Evolutionary conservation across 2,888 invertebrate species (phyloP).

Genomic region (Drosophila monieri): DNA sequence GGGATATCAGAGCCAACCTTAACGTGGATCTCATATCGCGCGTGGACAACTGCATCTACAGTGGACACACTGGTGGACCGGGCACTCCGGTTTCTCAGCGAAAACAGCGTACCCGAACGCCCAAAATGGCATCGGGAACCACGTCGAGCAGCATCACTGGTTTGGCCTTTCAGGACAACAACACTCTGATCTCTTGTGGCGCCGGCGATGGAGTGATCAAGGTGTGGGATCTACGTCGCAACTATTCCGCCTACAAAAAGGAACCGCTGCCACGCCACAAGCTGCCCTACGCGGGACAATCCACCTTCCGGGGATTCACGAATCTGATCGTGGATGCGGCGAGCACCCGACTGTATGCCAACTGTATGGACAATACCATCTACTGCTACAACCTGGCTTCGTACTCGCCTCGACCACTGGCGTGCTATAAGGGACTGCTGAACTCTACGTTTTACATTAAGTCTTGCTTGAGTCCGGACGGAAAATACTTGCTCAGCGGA

Average conservation of each 20-base stretch:
- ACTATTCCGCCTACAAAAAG: slow-evolving; percentile 88
- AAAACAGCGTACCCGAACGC: slow-evolving; percentile 82
- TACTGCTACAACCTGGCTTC: slow-evolving; percentile 93
- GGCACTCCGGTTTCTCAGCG: slow-evolving; percentile 86
- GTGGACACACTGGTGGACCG: slow-evolving; percentile 82
- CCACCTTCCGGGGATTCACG: slow-evolving; percentile 89
- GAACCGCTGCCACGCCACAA: slow-evolving; percentile 89
- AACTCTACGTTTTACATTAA: slow-evolving; percentile 94
- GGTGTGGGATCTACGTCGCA: slow-evolving; percentile 94
- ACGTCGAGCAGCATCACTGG: slow-evolving; percentile 92
- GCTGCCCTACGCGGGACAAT: slow-evolving; percentile 90
- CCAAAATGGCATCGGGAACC: slow-evolving; percentile 83
- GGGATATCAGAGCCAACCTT: slow-evolving; percentile 89
- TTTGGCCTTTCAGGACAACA: slow-evolving; percentile 91
- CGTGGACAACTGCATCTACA: slow-evolving; percentile 89
- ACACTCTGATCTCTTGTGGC: slow-evolving; percentile 92
- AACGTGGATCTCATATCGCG: slow-evolving; percentile 84
- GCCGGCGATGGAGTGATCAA: slow-evolving; percentile 94
- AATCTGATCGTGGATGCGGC: slow-evolving; percentile 90
- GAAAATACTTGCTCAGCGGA: slow-evolving; percentile 93
- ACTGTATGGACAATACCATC: slow-evolving; percentile 93
- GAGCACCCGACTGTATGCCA: slow-evolving; percentile 90
- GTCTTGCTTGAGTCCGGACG: slow-evolving; percentile 91
- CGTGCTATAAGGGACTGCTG: slow-evolving; percentile 89
- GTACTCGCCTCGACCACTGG: slow-evolving; percentile 87